Evolutionary conservation across 2,888 invertebrate genomes (phyloP), one percentile per base, ranked within the genome.

Genomic region (Ectropis crepuscularia): DNA sequence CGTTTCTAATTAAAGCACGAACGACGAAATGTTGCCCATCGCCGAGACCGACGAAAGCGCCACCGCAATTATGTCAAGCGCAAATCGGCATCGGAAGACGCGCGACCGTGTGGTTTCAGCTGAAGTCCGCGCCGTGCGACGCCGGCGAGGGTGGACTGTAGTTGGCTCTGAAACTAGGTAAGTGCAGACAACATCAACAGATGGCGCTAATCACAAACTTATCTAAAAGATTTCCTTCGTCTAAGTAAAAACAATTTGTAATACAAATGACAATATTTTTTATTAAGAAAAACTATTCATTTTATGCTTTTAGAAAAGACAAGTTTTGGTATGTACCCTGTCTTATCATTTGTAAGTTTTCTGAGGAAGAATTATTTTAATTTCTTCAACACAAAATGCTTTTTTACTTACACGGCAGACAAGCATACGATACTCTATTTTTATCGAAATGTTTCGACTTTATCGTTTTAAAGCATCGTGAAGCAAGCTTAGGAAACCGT

Each of bases 121-220:
- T 77, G 92, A 92, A 85, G 84, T 86, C 76, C 86, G 92, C 61
- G 90, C 92, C 41, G 84, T 92, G 28, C 86, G 96, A 55, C 94
- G 96, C 61, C 89, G 95, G 51, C 92, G 96, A 53, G 96, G 96
- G 48, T 96, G 96, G 96, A 96, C 96, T 5, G 96, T 96, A 53
- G 94, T 96, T 63, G 96, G 96, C 72, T 95, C 95, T 72, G 96
- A 96, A 93, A 92, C 96, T 78, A 94, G 96, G 96, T 96, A 87
- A 93, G 89, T 83, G 54, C 53, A 7, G 38, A 6, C 39, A 11
- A 4, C 12, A n/a, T 57, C 71, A 63, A 75, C 71, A 91, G 92
- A 86, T 88, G 92, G 73, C 89, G 82, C 76, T 87, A 28, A 28
- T 28, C 16, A 28, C 16, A 28, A 28, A 28, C 16, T 28, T 28